phyloP scores from a whole-genome alignment of 1,140 invertebrate genomes.

The Drosophila auraria region DNA sequence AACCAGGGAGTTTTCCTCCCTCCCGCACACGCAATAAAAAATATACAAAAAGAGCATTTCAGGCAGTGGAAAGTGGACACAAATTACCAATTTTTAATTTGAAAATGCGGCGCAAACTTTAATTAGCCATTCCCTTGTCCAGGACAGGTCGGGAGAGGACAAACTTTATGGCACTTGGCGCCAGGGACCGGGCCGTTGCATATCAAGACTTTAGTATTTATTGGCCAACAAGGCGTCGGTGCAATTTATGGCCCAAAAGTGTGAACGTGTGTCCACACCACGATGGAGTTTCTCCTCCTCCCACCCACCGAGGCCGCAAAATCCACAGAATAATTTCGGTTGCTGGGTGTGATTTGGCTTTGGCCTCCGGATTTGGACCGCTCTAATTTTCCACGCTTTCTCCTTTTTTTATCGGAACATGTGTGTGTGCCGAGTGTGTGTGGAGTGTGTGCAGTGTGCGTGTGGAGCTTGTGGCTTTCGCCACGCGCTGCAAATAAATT shows the following conservation, averaged over 20 bases:
- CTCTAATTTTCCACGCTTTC: constrained; percentile 61
- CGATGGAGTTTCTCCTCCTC: background rate
- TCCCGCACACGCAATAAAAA: constrained; percentile 52
- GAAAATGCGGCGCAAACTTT: constrained; percentile 58
- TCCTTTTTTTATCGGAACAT: constrained; percentile 18
- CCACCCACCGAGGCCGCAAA: constrained; percentile 55
- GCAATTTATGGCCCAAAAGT: constrained; percentile 69
- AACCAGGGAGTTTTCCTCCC: constrained; percentile 44
- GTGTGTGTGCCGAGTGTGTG: background rate
- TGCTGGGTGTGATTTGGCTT: constrained; percentile 63
- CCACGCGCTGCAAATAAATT: constrained; percentile 76
- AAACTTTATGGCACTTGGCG: constrained; percentile 74
- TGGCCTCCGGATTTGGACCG: constrained; percentile 50
- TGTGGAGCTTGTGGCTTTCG: constrained; percentile 47
- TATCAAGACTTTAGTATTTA: constrained; percentile 70
- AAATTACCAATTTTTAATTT: constrained; percentile 78
- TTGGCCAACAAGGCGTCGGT: constrained; percentile 73
- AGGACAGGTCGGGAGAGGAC: constrained; percentile 8
- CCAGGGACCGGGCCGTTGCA: constrained; percentile 28
- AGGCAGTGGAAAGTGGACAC: constrained; percentile 49
- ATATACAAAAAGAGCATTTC: constrained; percentile 22
- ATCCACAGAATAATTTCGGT: constrained; percentile 79
- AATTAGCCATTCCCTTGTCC: constrained; percentile 56
- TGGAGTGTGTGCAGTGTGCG: constrained; percentile 14
- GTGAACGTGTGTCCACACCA: constrained; percentile 53